Conservation (phyloP, 2,113 vertebrate species). For the Stigmatopora argus region DNA sequence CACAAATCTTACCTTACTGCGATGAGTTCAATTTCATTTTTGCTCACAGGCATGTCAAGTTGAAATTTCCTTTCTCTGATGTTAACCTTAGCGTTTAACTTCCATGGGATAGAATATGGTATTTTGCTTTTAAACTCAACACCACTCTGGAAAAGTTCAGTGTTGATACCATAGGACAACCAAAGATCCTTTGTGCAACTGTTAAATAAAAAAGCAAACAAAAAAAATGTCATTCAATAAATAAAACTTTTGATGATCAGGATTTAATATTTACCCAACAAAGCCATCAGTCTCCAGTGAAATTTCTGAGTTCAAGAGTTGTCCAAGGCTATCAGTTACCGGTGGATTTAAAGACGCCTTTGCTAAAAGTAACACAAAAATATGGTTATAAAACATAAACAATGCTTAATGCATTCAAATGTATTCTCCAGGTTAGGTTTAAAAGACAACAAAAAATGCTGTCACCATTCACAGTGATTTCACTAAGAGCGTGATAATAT, state of each 20-base stretch:
- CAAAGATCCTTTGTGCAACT: slow-evolving; percentile 63
- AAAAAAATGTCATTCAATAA: not conserved
- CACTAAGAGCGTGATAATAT: slow-evolving; percentile 56
- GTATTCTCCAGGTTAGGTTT: not conserved
- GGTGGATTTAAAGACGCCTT: slow-evolving; percentile 56
- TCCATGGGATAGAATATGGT: slow-evolving; percentile 54
- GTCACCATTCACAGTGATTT: slow-evolving; percentile 64
- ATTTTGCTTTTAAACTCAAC: slow-evolving; percentile 55
- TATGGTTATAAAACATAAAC: not conserved
- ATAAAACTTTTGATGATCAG: not conserved
- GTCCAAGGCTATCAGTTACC: slow-evolving; percentile 40
- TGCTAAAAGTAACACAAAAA: slow-evolving; percentile 33
- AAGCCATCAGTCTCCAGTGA: slow-evolving; percentile 63
- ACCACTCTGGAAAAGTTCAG: slow-evolving; percentile 68
- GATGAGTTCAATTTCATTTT: slow-evolving; percentile 46
- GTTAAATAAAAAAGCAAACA: slow-evolving; percentile 1
- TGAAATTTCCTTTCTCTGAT: slow-evolving; percentile 46
- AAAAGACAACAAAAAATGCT: not conserved
- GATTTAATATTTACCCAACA: slow-evolving; percentile 52
- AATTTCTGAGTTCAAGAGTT: slow-evolving; percentile 61
- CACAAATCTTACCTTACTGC: slow-evolving; percentile 48
- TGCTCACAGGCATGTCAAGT: slow-evolving; percentile 51
- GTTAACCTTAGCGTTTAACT: slow-evolving; percentile 55
- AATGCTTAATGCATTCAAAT: not conserved
- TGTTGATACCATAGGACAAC: slow-evolving; percentile 70